Base-by-base conservation (phyloP, 2,797 vertebrate species). In the Coreius guichenoti region DNA sequence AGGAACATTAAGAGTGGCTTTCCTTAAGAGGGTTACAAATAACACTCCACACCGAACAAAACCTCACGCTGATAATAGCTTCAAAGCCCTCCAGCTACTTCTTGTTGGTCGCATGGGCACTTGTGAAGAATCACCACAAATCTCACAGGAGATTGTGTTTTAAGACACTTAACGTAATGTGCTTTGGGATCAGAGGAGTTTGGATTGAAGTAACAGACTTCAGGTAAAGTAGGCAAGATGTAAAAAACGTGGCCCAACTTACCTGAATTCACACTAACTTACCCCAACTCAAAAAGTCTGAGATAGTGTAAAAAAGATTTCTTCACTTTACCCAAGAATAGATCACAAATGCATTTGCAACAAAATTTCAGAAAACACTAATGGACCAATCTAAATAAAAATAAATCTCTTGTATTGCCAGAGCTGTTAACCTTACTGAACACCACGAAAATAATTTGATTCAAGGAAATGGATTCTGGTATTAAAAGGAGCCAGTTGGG, bases 21-120 rank as follows among this genome's bases (percentile, higher is more conserved):
- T 94, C 83, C 90, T 90, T 94, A 94, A 94, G 93, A 95, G 94
- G 95, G 93, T 94, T 95, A 94, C 92, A 90, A 90, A 94, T 92
- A 95, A 94, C 92, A 92, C 90, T 88, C 87, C 84, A 92, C 92
- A 92, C 92, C 91, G 88, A 91, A 92, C 91, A 92, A 93, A 92
- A 92, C 89, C 91, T 86, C 88, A 85, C 86, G 90, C 91, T 92
- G 91, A 92, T 89, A 83, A 89, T 91, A 68, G 43, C 63, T 77
- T 70, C 26, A 83, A 89, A 77, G 47, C 86, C 58, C 81, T 83
- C 67, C 56, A 54, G 86, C 86, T 43, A 83, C 65, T 77, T 19
- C 36, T 47, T 49, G 56, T 33, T 76, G 26, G 29, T 73, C 54
- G 13, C 21, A 85, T 9, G 16, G 39, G 43, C 56, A 63, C 76